phyloP scores from a whole-genome alignment of 1,140 invertebrate genomes.

The Drosophila nasuta region DNA sequence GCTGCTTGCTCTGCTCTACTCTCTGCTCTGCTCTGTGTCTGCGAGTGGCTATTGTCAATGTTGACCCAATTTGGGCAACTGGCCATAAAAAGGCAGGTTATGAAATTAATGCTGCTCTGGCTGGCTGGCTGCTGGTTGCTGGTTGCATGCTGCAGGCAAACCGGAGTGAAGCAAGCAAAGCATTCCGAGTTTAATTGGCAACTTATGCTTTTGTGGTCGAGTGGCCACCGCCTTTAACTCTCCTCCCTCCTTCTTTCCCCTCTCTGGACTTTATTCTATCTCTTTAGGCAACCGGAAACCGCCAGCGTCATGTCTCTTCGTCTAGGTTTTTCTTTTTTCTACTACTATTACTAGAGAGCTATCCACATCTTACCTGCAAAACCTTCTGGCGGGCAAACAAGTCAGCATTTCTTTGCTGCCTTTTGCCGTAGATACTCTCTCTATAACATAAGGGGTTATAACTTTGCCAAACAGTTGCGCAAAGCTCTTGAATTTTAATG shows the following conservation, averaged over 20 bases:
- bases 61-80: constrained; percentile 80
- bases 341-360: too few species aligned
- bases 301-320: constrained; percentile 37
- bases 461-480: neutral
- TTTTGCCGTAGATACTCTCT: neutral
- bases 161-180: constrained; percentile 57
- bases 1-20: neutral
- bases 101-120: constrained; percentile 72
- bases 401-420: constrained; percentile 54
- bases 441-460: neutral
- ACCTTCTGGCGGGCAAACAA: constrained; percentile 9
- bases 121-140: constrained; percentile 29
- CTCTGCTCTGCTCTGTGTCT: constrained; percentile 32
- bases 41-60: constrained; percentile 75
- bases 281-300: constrained; percentile 41
- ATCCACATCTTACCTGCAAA: constrained; percentile 23
- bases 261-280: too few species aligned
- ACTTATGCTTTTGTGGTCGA: constrained; percentile 82
- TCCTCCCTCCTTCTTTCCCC: too few species aligned
- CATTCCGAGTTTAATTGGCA: constrained; percentile 82
- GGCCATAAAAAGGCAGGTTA: constrained; percentile 80
- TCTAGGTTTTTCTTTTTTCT: constrained; percentile 11
- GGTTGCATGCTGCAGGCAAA: constrained; percentile 26
- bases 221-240: constrained; percentile 31
- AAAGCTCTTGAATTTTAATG: constrained; percentile 18